Percentiles rank a stretch among this genome's conserved stretches.
Evolutionary conservation across 2,113 vertebrate genomes (phyloP).

Genomic region (Ornithorhynchus anatinus): DNA sequence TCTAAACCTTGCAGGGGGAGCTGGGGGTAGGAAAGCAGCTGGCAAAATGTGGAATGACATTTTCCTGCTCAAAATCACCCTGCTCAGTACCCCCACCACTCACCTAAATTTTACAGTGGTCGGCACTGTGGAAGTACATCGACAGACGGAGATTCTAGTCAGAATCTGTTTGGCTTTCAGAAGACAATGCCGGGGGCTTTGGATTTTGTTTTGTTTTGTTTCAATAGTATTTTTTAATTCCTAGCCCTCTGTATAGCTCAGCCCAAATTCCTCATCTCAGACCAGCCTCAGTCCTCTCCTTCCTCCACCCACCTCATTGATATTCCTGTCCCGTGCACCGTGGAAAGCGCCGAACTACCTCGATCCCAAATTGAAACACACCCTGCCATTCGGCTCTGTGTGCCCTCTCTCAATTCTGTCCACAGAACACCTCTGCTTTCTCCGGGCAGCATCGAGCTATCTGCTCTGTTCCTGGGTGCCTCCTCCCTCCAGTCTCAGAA

Average conservation of each 20-base stretch:
- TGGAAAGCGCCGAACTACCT: not conserved
- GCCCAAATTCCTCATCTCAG: too few relatives aligned
- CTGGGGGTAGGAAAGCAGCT: constrained; percentile 27
- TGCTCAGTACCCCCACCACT: not conserved
- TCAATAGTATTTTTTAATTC: too few relatives aligned
- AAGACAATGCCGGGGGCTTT: not conserved
- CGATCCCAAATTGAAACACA: not conserved
- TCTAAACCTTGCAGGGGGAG: constrained; percentile 35
- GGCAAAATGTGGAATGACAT: constrained; percentile 41
- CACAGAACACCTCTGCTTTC: not conserved
- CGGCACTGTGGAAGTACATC: not conserved
- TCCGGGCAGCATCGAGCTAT: rapidly evolving
- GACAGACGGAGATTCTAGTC: not conserved
- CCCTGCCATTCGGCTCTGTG: not conserved
- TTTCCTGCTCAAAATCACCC: constrained; percentile 35
- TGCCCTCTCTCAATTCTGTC: not conserved
- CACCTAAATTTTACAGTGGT: not conserved
- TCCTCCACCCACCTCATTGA: not conserved
- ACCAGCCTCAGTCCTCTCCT: not conserved
- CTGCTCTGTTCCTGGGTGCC: rapidly evolving
- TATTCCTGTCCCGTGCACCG: not conserved
- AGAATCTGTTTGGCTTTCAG: not conserved
- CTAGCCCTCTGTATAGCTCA: not conserved
- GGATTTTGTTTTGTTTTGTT: too few relatives aligned
- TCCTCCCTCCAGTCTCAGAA: too few relatives aligned